Conservation (phyloP, 1,140 invertebrate species). For the Drosophila truncata region DNA sequence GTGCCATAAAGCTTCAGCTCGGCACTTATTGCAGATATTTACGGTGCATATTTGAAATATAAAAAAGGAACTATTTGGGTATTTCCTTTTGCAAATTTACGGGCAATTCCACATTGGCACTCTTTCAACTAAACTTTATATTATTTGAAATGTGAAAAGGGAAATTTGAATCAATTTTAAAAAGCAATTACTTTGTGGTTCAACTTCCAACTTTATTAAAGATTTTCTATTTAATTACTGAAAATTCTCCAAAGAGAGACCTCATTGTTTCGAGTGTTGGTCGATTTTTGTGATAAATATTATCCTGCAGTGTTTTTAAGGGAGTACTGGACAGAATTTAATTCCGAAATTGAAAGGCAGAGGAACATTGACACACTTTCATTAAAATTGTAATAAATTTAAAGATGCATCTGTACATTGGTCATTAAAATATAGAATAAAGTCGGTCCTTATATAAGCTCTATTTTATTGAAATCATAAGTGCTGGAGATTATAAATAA, state of each 20-base stretch:
- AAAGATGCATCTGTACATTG: no score
- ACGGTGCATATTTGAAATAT: constrained; percentile 11
- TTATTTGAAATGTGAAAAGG: constrained; percentile 2
- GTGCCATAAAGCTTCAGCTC: constrained; percentile 54
- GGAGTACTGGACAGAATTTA: background rate
- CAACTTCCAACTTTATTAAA: background rate
- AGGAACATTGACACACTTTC: background rate
- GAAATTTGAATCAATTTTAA: background rate
- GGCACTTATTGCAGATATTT: constrained; percentile 43
- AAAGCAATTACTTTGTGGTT: background rate
- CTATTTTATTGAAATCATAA: no score
- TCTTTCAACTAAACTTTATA: constrained; percentile 4
- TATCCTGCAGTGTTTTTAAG: background rate
- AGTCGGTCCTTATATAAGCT: no score
- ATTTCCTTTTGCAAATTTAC: background rate
- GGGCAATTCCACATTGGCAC: background rate
- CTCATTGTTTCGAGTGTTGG: background rate
- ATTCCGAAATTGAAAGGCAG: background rate
- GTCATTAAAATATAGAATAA: no score
- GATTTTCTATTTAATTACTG: no score
- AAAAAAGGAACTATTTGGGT: constrained; percentile 13
- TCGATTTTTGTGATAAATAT: no score
- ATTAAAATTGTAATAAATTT: no score
- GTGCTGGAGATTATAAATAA: no score
- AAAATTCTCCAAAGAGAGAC: background rate